Conservation (phyloP, 1,140 invertebrate genomes). For the Zaprionus davidi region DNA sequence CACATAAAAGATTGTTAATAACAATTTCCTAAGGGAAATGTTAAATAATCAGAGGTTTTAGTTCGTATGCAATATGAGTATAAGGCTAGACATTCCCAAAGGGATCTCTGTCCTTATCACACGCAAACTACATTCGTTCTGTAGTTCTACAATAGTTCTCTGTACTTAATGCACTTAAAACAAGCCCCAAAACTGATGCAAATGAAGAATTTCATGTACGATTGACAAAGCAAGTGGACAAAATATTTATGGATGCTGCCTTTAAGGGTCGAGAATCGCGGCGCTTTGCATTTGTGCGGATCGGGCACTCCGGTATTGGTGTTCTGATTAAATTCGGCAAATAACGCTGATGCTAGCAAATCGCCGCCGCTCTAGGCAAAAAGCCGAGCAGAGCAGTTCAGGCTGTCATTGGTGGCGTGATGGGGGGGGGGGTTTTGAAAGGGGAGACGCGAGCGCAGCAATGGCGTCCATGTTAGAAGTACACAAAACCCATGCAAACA, state of each 20-base stretch:
- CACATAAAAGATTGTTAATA: too few species aligned
- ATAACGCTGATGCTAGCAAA: slow-evolving; percentile 78
- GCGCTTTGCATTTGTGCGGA: slow-evolving; percentile 5
- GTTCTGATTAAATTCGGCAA: slow-evolving; percentile 80
- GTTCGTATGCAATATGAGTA: too few species aligned
- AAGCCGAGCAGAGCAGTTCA: slow-evolving; percentile 26
- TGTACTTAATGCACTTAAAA: too few species aligned
- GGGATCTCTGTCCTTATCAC: too few species aligned
- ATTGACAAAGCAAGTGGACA: slow-evolving; percentile 7
- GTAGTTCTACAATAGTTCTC: too few species aligned
- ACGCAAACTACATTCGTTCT: too few species aligned
- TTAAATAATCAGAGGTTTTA: too few species aligned
- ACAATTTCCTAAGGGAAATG: too few species aligned
- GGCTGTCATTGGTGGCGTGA: slow-evolving; percentile 25
- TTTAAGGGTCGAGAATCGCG: slow-evolving; percentile 20
- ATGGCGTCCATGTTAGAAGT: slow-evolving; percentile 71
- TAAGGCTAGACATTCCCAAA: too few species aligned
- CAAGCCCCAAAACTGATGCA: neutral
- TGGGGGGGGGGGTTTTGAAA: slow-evolving; percentile 14
- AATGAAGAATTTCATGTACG: slow-evolving; percentile 3
- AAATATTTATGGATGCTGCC: slow-evolving; percentile 18
- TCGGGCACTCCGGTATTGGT: slow-evolving; percentile 55
- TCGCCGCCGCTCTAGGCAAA: slow-evolving; percentile 71
- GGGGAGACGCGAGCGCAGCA: neutral
- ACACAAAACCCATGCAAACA: slow-evolving; percentile 81